Conservation (phyloP, 2,797 vertebrate species). For the Sebastes umbrosus region DNA sequence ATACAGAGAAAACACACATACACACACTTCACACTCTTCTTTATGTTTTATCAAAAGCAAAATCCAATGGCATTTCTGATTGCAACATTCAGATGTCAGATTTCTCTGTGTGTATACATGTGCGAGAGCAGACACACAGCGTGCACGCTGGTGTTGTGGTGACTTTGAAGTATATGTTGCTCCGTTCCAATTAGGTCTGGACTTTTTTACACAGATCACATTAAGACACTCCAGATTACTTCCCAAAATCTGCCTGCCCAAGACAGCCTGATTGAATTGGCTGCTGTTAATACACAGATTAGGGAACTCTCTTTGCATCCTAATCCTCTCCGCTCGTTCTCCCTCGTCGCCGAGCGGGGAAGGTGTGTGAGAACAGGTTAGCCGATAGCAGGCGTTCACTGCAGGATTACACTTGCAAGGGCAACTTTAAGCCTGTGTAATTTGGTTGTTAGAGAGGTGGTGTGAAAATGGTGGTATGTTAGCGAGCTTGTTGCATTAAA, state of each 20-base stretch:
- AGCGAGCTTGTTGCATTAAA: not conserved
- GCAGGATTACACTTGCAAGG: constrained; percentile 65
- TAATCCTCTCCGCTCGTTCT: constrained; percentile 65
- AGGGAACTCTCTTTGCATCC: constrained; percentile 62
- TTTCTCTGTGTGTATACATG: not conserved
- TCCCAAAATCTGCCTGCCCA: constrained; percentile 61
- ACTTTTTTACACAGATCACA: constrained; percentile 36
- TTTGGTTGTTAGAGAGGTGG: constrained; percentile 46
- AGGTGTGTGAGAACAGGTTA: constrained; percentile 74
- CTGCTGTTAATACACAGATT: constrained; percentile 77
- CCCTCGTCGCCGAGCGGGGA: constrained; percentile 26
- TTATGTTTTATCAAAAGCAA: constrained; percentile 26
- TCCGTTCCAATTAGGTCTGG: constrained; percentile 43
- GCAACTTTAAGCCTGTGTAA: constrained; percentile 56
- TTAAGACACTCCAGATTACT: constrained; percentile 53
- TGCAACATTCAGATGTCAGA: not conserved
- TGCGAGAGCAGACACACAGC: not conserved
- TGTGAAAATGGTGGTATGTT: constrained; percentile 34
- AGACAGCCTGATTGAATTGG: constrained; percentile 69
- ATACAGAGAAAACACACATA: constrained; percentile 18
- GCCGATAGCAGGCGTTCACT: constrained; percentile 54
- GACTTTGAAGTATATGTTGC: constrained; percentile 16
- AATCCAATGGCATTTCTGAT: constrained; percentile 1
- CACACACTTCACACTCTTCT: not conserved
- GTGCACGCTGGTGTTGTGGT: not conserved